Percentiles rank a stretch among this genome's conserved stretches.
phyloP scores from a whole-genome alignment of 2,113 vertebrate genomes.

The Cottus gobio region DNA sequence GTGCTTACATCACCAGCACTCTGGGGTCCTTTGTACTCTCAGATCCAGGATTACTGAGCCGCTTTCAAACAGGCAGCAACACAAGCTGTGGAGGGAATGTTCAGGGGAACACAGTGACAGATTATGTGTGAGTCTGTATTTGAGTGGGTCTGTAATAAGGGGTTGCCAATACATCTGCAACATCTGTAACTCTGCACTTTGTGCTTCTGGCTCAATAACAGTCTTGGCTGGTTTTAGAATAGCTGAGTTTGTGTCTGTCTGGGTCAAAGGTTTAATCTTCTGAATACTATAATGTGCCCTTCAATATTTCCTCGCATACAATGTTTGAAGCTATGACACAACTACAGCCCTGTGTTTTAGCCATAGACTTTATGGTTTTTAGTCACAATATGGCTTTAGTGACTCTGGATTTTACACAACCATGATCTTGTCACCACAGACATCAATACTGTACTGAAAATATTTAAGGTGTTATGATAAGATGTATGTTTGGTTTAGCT shows the following conservation, averaged over 20 bases:
- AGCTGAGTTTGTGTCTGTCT: slow-evolving; percentile 33
- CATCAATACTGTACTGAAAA: neutral
- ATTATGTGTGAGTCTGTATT: slow-evolving; percentile 28
- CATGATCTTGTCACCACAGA: neutral
- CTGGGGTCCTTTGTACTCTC: slow-evolving; percentile 73
- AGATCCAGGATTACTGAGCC: slow-evolving; percentile 82
- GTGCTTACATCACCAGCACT: slow-evolving; percentile 75
- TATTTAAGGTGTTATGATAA: slow-evolving; percentile 1
- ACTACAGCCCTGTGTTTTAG: neutral
- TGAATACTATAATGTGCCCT: slow-evolving; percentile 2
- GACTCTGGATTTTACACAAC: neutral
- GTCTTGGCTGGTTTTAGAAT: slow-evolving; percentile 16
- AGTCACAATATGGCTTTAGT: neutral
- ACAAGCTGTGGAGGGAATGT: slow-evolving; percentile 63
- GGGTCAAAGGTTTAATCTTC: slow-evolving; percentile 39
- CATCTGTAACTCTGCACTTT: no score
- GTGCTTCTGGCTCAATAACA: slow-evolving; percentile 44
- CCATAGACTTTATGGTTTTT: slow-evolving; percentile 3
- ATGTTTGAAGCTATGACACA: neutral
- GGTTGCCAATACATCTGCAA: slow-evolving; percentile 19
- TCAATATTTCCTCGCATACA: neutral
- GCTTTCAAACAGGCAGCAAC: slow-evolving; percentile 69
- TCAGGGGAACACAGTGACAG: slow-evolving; percentile 54
- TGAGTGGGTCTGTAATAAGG: slow-evolving; percentile 38
- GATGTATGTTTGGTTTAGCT: neutral